Percentiles rank a stretch among this genome's conserved stretches.
These are phyloP conservation scores for Zenarchopterus dispar DNA, from an alignment of 2,797 vertebrate genomes.

Conservation along the genomic window DNA sequence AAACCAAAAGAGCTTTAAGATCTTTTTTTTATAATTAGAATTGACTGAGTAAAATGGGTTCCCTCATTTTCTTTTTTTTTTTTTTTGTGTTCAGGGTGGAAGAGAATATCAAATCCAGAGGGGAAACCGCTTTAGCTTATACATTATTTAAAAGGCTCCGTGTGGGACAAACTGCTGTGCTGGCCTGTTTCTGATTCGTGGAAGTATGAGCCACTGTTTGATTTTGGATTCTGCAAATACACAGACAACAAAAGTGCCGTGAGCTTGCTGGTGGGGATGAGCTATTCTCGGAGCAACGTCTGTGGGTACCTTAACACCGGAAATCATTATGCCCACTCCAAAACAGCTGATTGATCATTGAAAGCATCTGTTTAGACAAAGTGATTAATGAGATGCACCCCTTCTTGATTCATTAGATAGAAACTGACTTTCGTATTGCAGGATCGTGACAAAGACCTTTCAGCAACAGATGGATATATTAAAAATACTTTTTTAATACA, in stretches of 20 bases:
- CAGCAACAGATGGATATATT: too few species aligned
- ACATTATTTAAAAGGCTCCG: conserved; percentile 56
- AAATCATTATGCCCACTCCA: conserved; percentile 3
- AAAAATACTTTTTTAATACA: too few species aligned
- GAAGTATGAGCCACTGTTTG: conserved; percentile 36
- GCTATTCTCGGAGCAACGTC: conserved; percentile 24
- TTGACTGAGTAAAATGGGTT: too few species aligned
- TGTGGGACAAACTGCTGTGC: conserved; percentile 54
- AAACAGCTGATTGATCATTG: conserved; percentile 15
- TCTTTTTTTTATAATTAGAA: neutral
- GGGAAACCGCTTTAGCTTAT: conserved; percentile 46
- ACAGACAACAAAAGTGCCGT: conserved; percentile 19
- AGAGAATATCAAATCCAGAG: conserved; percentile 6
- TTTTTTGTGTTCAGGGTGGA: neutral
- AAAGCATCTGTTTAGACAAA: conserved; percentile 3
- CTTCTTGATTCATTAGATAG: too few species aligned
- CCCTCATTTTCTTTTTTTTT: neutral
- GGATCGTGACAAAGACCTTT: too few species aligned
- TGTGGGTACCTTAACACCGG: conserved; percentile 14
- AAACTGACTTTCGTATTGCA: too few species aligned
- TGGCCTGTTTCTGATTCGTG: conserved; percentile 58
- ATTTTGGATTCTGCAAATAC: conserved; percentile 38
- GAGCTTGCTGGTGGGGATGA: neutral
- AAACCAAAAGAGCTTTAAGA: too few species aligned
- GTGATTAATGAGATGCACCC: neutral